Evolutionary conservation across 2,113 vertebrate genomes (phyloP).

Genomic region (Cochlearius cochlearius): DNA sequence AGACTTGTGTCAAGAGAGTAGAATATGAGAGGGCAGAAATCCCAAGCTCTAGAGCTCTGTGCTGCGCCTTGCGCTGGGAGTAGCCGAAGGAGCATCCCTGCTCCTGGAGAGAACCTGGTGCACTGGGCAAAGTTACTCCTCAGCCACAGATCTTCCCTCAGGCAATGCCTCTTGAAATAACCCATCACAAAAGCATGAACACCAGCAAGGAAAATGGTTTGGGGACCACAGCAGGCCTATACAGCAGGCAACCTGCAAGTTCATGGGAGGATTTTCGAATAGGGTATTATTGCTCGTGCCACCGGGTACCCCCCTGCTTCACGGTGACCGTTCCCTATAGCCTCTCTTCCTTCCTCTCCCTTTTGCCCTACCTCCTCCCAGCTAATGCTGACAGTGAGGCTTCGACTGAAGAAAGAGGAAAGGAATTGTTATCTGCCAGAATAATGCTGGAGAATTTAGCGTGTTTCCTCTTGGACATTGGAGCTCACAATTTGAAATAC

Average conservation of each 20-base stretch:
- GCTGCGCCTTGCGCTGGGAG: neutral
- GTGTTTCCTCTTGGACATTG: neutral
- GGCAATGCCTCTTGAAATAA: neutral
- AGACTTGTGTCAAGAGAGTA: neutral
- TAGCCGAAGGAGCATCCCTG: neutral
- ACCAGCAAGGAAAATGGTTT: neutral
- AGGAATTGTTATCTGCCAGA: neutral
- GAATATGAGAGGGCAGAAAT: neutral
- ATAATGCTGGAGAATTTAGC: neutral
- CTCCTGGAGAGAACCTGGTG: neutral
- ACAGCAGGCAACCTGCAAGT: neutral
- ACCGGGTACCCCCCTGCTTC: rapidly evolving
- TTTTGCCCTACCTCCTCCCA: neutral
- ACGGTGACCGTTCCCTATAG: neutral
- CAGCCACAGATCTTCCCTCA: neutral
- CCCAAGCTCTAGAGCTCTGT: neutral
- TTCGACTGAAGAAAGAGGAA: neutral
- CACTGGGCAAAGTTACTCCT: neutral
- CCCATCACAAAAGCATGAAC: neutral
- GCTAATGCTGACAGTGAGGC: neutral
- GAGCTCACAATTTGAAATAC: neutral
- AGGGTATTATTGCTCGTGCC: rapidly evolving
- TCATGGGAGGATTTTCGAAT: neutral
- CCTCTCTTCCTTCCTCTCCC: neutral
- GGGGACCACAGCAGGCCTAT: neutral